Base-by-base conservation (phyloP, 1,140 invertebrate genomes). In the Mycetomoellerius zeteki region DNA sequence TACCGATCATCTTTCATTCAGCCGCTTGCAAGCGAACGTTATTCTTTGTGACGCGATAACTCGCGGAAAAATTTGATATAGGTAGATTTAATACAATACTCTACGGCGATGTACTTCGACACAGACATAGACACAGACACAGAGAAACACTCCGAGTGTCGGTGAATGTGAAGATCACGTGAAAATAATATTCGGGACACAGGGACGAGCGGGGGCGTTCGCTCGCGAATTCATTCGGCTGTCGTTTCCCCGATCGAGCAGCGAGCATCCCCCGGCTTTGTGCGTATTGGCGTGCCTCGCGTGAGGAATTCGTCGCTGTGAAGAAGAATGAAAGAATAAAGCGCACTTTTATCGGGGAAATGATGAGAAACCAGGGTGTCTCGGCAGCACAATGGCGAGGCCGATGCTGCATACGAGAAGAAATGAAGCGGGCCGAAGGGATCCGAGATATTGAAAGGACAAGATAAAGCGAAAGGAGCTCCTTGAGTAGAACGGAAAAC, bases 321-420 rank as follows among this genome's bases (percentile, higher is more conserved):
- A 52, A 19, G 73, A 37, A 52, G 80, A 37, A 76, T 82, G 78
- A 85, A 84, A 62, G 73, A 82, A 78, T 84, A 84, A 84, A 62
- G 80, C 80, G 80, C 54, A 84, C 54, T 84, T 84, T 84, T 84
- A 84, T 84, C 80, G 60, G 43, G 54, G 37, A 75, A 84, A 84
- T 84, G 80, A 84, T 75, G 80, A 84, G 80, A 75, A 84, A 84
- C 37, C 67, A 84, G 80, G 80, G 27, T 60, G 69, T 54, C 69
- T 73, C 56, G 67, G 12, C 37, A 37, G 87, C 50, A 67, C 69
- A 88, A 86, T 67, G 56, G 69, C 50, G 54, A 62, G 64, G 30
- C 21, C 33, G 54, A 82, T 81, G 54, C 76, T 60, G 56, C 54
- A 73, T 73, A 52, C 62, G 50, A 75, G 77, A 71, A 86, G 67